Percentiles rank a stretch among this genome's conserved stretches.
These are phyloP conservation scores for Incurvaria masculella DNA, from an alignment of 2,888 invertebrate genomes.

Conservation along the genomic window DNA sequence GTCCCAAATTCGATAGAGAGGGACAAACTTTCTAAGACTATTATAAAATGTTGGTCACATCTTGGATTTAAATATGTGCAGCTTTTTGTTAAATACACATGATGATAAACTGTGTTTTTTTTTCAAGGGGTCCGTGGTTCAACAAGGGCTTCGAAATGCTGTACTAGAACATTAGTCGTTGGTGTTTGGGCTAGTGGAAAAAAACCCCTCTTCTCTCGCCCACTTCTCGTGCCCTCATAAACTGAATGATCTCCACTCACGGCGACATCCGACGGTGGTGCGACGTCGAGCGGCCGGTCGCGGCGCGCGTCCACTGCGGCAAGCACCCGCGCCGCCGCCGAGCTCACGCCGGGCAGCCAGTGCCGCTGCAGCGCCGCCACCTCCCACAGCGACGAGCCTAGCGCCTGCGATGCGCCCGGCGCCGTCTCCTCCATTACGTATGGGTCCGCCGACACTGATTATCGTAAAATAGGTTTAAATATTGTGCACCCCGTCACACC, in stretches of 20 bases:
- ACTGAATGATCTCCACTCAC: constrained; percentile 14
- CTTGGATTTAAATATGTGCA: no score
- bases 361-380: constrained; percentile 74
- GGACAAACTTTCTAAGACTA: no score
- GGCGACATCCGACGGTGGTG: constrained; percentile 58
- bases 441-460: constrained; percentile 72
- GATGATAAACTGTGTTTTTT: no score
- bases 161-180: not conserved
- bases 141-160: no score
- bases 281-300: constrained; percentile 65
- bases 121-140: no score
- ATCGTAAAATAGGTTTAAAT: no score
- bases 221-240: not conserved
- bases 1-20: no score
- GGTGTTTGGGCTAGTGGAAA: not conserved
- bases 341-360: constrained; percentile 66
- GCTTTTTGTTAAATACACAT: no score
- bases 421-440: constrained; percentile 80
- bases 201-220: not conserved
- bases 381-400: constrained; percentile 93
- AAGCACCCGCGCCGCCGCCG: constrained; percentile 67
- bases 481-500: no score
- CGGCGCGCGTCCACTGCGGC: constrained; percentile 59
- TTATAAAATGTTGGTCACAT: no score
- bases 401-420: constrained; percentile 74